phyloP scores from a whole-genome alignment of 2,797 vertebrate genomes.

The Silurus lanzhouensis region DNA sequence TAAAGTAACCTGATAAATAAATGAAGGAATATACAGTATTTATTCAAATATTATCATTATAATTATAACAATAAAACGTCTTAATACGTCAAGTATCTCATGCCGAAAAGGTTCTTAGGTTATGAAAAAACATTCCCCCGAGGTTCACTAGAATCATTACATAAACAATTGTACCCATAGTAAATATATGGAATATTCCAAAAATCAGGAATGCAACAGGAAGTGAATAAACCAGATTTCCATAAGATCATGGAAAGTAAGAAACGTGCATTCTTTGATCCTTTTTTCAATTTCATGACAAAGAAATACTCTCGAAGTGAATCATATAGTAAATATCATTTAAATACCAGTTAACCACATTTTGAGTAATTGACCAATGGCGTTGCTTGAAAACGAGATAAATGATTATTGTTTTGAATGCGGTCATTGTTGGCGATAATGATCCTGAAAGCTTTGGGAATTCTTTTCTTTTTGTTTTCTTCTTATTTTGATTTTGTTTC shows the following conservation, averaged over 20 bases:
- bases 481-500: too few relatives aligned
- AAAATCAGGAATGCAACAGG: not conserved
- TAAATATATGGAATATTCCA: not conserved
- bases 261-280: not conserved
- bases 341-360: not conserved
- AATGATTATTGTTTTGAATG: too few relatives aligned
- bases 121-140: not conserved
- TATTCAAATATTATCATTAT: too few relatives aligned
- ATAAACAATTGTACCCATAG: not conserved
- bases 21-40: not conserved
- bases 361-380: not conserved
- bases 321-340: not conserved
- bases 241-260: not conserved
- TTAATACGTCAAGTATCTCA: not conserved
- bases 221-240: not conserved
- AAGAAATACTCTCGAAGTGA: not conserved
- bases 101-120: too few relatives aligned
- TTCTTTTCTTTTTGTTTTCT: too few relatives aligned
- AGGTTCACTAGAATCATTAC: not conserved
- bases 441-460: too few relatives aligned
- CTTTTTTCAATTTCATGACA: not conserved
- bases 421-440: too few relatives aligned
- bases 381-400: not conserved
- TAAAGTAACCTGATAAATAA: not conserved
- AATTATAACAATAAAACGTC: too few relatives aligned